Percentiles rank a stretch among this genome's conserved stretches.
These are phyloP conservation scores for Alca torda DNA, from an alignment of 2,797 vertebrate genomes.

Conservation along the genomic window DNA sequence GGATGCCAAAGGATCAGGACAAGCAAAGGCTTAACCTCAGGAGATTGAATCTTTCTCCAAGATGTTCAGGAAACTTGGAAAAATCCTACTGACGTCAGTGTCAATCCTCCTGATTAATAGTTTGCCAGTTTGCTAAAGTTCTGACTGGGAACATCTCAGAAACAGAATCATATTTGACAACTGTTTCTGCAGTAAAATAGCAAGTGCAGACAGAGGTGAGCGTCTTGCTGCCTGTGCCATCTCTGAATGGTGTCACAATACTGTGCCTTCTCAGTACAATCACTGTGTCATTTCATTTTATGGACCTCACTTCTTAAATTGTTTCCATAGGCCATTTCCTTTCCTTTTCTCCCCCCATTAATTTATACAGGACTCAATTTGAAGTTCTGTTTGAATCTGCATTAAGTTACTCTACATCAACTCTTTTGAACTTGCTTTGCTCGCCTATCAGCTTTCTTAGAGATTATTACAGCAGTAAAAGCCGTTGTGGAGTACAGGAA, in stretches of 20 bases:
- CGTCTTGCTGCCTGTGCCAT: neutral
- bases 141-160: neutral
- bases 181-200: neutral
- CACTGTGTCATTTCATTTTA: neutral
- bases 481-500: neutral
- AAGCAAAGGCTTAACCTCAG: neutral
- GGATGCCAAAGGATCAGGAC: neutral
- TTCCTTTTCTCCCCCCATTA: neutral
- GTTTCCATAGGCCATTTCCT: neutral
- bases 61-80: neutral
- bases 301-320: neutral
- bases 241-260: neutral
- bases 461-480: neutral
- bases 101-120: neutral
- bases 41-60: neutral
- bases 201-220: fast-evolving
- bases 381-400: neutral
- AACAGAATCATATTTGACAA: neutral
- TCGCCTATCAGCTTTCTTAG: neutral
- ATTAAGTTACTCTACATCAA: fast-evolving
- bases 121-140: neutral
- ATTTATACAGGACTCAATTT: neutral
- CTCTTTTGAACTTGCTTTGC: neutral
- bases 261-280: fast-evolving
- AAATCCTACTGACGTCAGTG: neutral